phyloP scores from a whole-genome alignment of 2,888 invertebrate species.

The Neelides folsomi region DNA sequence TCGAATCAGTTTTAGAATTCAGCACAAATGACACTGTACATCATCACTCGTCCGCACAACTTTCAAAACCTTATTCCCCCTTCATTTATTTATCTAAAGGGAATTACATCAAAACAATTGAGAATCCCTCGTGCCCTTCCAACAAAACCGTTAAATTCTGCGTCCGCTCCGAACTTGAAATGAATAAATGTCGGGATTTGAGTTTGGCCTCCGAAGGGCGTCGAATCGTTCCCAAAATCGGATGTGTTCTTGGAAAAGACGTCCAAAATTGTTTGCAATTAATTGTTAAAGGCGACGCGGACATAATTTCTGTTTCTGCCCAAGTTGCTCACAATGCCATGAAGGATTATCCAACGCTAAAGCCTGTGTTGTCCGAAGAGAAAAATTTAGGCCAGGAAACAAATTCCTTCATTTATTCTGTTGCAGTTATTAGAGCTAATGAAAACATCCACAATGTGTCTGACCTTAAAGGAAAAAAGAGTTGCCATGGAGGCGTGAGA shows the following conservation, averaged over 20 bases:
- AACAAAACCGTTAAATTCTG: conserved; percentile 45
- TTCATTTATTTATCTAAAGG: conserved; percentile 10
- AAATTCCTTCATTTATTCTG: conserved; percentile 15
- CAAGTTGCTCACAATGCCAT: conserved; percentile 10
- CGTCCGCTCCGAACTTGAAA: conserved; percentile 50
- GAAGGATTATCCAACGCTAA: neutral
- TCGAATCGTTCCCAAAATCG: conserved; percentile 52
- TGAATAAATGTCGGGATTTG: conserved; percentile 59
- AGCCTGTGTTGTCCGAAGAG: neutral
- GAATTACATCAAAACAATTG: conserved; percentile 35
- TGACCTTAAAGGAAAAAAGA: conserved; percentile 55
- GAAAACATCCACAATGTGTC: conserved; percentile 46
- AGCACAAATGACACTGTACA: conserved; percentile 13
- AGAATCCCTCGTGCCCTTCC: conserved; percentile 35
- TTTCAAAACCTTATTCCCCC: conserved; percentile 10
- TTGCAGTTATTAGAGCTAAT: conserved; percentile 51
- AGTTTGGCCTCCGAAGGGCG: conserved; percentile 58
- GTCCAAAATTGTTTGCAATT: conserved; percentile 60
- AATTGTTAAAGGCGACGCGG: conserved; percentile 48
- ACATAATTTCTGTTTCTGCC: conserved; percentile 44
- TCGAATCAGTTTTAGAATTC: conserved; percentile 10
- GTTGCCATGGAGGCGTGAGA: conserved; percentile 47
- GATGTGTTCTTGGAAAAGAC: conserved; percentile 41
- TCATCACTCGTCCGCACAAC: conserved; percentile 12
- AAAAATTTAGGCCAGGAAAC: conserved; percentile 6